Base-by-base conservation (phyloP, 2,888 invertebrate species). In the Prenolepis imparis region DNA sequence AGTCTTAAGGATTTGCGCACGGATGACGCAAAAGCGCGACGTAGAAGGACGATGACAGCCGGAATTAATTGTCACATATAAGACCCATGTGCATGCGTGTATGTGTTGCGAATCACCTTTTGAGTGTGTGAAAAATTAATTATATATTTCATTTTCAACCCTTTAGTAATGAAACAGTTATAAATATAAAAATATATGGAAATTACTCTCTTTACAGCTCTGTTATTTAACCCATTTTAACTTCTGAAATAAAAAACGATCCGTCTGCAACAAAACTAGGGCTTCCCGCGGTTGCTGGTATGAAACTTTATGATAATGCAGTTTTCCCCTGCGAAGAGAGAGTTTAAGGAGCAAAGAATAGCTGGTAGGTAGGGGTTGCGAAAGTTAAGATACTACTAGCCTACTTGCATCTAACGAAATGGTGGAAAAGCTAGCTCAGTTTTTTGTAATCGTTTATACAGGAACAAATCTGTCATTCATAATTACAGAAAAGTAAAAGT, bases 221-320 rank as follows among this genome's bases (percentile, higher is more conserved):
- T 32, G 21, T 36, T 32, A 21, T 21, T 52, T 52, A 55, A n/a
- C 4, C 21, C 21, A 0, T 15, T 59, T 70, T 24, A 70, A 36
- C 48, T 48, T 61, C 18, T 44, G 28, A 82, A 86, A 87, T 84
- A 75, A 82, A 66, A 82, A 77, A 82, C 77, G 75, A 81, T 66
- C 89, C 82, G 84, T 86, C 82, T 66, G 73, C 84, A 82, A 70
- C 64, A 81, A 86, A 81, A 83, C 73, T 66, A 59, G 66, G 44
- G 66, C 82, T 67, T 83, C 68, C 75, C 24, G 32, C 63, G 52
- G 67, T 59, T 67, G 70, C 83, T 77, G 81, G 83, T 85, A 83
- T 85, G 82, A 87, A 89, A 89, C 89, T 89, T 89, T 89, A 89
- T 87, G 89, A 88, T 88, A 90, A 89, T 83, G 88, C 75, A 84